Evolutionary conservation across 2,888 invertebrate genomes (phyloP).

Genomic region (Caenorhabditis panamensis): DNA sequence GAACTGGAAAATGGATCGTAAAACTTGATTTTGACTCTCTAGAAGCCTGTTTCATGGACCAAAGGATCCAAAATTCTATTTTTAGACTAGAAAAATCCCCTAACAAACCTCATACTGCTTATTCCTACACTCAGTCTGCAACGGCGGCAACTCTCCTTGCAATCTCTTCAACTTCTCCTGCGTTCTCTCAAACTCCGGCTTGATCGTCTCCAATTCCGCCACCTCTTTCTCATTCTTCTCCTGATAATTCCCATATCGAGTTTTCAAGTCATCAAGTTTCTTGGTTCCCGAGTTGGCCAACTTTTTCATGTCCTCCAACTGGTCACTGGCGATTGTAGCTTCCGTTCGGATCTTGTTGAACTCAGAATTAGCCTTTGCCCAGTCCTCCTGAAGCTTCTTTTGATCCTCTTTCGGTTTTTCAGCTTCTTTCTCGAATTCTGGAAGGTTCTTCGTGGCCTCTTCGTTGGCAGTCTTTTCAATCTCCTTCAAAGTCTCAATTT

Average conservation of each 20-base stretch:
- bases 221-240: slow-evolving; percentile 64
- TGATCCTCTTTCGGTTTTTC: slow-evolving; percentile 29
- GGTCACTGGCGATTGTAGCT: slow-evolving; percentile 35
- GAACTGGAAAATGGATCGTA: too few species aligned
- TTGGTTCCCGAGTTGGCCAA: slow-evolving; percentile 44
- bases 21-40: too few species aligned
- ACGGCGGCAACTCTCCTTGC: background rate
- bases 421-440: slow-evolving; percentile 27
- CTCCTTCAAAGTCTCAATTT: slow-evolving; percentile 84
- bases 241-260: slow-evolving; percentile 78
- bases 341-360: slow-evolving; percentile 45
- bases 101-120: slow-evolving; percentile 5
- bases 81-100: too few species aligned
- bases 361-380: slow-evolving; percentile 46
- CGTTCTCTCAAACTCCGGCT: background rate
- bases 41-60: too few species aligned
- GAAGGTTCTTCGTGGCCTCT: slow-evolving; percentile 46
- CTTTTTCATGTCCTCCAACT: slow-evolving; percentile 85
- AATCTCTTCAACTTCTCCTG: background rate
- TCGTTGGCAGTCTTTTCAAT: slow-evolving; percentile 33
- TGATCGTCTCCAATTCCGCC: slow-evolving; percentile 5
- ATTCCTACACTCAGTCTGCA: background rate
- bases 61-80: too few species aligned
- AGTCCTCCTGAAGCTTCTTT: slow-evolving; percentile 34
- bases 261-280: slow-evolving; percentile 75